phyloP scores from a whole-genome alignment of 2,888 invertebrate species.

The Microctonus hyperodae region DNA sequence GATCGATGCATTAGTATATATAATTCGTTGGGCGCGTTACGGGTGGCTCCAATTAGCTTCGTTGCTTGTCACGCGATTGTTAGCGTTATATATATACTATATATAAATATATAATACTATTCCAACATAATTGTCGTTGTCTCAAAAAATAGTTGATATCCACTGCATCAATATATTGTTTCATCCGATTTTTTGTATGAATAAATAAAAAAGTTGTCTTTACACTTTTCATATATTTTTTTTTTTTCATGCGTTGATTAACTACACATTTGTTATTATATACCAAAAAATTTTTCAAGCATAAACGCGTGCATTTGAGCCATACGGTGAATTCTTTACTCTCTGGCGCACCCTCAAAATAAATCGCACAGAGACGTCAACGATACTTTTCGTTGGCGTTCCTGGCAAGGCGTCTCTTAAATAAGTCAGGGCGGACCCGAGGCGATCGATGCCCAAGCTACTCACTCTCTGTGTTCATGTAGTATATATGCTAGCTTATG shows the following conservation, averaged over 20 bases:
- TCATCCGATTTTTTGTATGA: too few species aligned
- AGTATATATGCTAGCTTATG: not conserved
- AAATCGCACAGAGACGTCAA: not conserved
- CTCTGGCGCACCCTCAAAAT: constrained; percentile 10
- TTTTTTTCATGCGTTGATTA: too few species aligned
- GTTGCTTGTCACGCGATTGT: constrained; percentile 11
- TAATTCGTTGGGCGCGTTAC: constrained; percentile 14
- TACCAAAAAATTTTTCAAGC: too few species aligned
- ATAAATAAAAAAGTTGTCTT: too few species aligned
- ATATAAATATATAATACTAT: not conserved
- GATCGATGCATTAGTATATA: constrained; percentile 28
- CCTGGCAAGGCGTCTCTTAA: not conserved
- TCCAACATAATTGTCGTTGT: not conserved
- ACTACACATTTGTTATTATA: too few species aligned
- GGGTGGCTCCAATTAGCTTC: constrained; percentile 12
- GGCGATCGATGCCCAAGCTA: constrained; percentile 25
- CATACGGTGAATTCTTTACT: not conserved
- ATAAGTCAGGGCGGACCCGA: constrained; percentile 23
- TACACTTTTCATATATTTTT: too few species aligned
- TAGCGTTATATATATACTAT: not conserved
- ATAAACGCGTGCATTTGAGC: too few species aligned
- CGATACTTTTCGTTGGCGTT: not conserved
- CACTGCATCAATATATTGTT: too few species aligned
- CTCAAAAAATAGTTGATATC: not conserved
- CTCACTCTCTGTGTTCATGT: not conserved